Conservation (phyloP, 2,797 vertebrate genomes). For the Catamblyrhynchus diadema region DNA sequence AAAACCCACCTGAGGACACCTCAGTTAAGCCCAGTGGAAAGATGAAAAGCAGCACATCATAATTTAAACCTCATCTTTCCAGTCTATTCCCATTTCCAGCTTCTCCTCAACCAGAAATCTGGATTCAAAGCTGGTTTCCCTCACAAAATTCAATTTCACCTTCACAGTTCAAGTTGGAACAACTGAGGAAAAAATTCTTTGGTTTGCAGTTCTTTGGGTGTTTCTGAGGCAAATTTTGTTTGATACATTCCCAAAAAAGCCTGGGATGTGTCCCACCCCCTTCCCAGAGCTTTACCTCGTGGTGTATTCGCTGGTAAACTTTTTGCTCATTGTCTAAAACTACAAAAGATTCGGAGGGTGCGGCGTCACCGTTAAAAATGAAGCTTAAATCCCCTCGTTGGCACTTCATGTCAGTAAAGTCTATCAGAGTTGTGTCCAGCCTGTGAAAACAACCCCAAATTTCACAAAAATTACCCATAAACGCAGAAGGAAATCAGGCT, state of each 20-base stretch:
- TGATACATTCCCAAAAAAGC: neutral
- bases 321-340: conserved; percentile 99
- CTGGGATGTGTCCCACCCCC: neutral
- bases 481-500: rapidly evolving
- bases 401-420: conserved; percentile 99
- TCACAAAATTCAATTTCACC: rapidly evolving
- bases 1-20: neutral
- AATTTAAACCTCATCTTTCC: neutral
- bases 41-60: neutral
- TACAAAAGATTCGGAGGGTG: conserved; percentile 95
- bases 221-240: neutral
- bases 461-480: neutral
- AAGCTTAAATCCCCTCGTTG: conserved; percentile 98
- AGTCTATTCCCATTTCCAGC: neutral
- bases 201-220: neutral
- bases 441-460: conserved; percentile 61
- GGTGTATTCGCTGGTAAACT: conserved; percentile 97
- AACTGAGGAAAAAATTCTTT: neutral
- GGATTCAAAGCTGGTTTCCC: neutral
- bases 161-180: neutral
- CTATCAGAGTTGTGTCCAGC: conserved; percentile 97
- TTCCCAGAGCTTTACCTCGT: conserved; percentile 80
- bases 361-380: conserved; percentile 94
- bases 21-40: neutral
- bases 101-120: neutral